A percentile compares a stretch with the other conserved stretches of the same genome.
Conservation (phyloP, 2,888 invertebrate species). For the Agrotis clavis region DNA sequence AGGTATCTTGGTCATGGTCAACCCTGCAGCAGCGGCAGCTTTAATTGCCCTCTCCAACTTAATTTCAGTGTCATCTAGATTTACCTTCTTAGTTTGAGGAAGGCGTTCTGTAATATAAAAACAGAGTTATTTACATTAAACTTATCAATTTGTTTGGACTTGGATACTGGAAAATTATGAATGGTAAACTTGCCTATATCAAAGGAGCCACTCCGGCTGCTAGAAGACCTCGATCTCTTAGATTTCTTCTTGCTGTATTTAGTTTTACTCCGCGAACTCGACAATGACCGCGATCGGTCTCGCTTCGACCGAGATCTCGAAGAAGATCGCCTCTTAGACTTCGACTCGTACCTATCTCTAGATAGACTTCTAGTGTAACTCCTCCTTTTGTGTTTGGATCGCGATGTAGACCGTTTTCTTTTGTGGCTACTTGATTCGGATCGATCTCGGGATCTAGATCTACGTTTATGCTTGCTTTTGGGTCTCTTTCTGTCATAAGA, state of each 20-base stretch:
- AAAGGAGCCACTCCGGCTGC: conserved; percentile 83
- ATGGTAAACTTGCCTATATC: conserved; percentile 77
- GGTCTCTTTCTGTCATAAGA: conserved; percentile 85
- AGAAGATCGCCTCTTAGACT: conserved; percentile 79
- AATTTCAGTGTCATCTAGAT: conserved; percentile 84
- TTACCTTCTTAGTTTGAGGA: conserved; percentile 69
- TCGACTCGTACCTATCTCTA: conserved; percentile 83
- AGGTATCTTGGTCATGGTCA: conserved; percentile 89
- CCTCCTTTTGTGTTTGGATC: conserved; percentile 78
- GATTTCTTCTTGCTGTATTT: conserved; percentile 81
- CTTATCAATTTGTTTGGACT: too few relatives aligned
- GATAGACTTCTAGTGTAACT: conserved; percentile 87
- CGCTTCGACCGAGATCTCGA: conserved; percentile 81
- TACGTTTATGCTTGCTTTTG: conserved; percentile 83
- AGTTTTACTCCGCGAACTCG: conserved; percentile 80
- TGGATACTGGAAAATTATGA: too few relatives aligned
- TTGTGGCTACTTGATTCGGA: conserved; percentile 81
- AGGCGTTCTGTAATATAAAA: conserved; percentile 73
- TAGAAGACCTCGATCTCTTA: conserved; percentile 80
- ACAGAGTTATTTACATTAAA: not conserved
- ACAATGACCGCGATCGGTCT: conserved; percentile 80
- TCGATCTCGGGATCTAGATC: conserved; percentile 83
- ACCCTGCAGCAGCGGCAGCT: conserved; percentile 88
- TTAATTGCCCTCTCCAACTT: conserved; percentile 88
- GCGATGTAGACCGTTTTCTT: conserved; percentile 81